Evolutionary conservation across 2,888 invertebrate genomes (phyloP), one percentile per base, ranked within the genome.

Genomic region (Drosophila flavopinicola): DNA sequence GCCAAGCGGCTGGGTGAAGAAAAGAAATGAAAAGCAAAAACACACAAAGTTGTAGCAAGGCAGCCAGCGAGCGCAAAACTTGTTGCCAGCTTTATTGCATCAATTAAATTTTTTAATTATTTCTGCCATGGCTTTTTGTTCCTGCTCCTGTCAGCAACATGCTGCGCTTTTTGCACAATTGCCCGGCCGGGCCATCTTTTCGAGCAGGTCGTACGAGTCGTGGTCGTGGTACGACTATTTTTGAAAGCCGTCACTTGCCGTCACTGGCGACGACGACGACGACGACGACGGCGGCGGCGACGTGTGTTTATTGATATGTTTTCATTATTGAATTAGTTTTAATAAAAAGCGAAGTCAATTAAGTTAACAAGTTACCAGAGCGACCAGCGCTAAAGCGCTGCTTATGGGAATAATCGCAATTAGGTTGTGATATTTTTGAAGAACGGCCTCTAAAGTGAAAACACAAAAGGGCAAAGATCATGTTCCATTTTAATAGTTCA

Each of bases 81-180:
- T 65, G 85, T 75, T 82, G 66, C 66, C 72, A 69, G 82, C 66
- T 80, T 87, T 85, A 85, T 78, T 87, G 87, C 80, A 86, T 82
- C 80, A 84, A 86, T 82, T 86, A 82, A 79, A 87, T 80, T 82
- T 86, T 80, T 80, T 76, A 84, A 80, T 80, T 80, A 79, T 87
- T 80, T 72, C 57, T 71, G 69, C 65, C 30, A 15, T 69, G 49
- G 66, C 58, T 73, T 84, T 86, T 76, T 85, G 73, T 79, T 86
- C 80, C 71, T 75, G 68, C 52, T 77, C 59, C 66, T 75, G 85
- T 85, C 78, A 66, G 67, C 70, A 39, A 64, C 80, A 76, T 69
- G 86, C 86, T 75, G 86, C 57, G 73, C 72, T 73, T 68, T 79
- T 79, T 79, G 63, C 57, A 59, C 51, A 49, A 57, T 61, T 39